These are phyloP conservation scores for Jaculus jaculus DNA, from an alignment of 2,113 vertebrate species.

Conservation along the genomic window DNA sequence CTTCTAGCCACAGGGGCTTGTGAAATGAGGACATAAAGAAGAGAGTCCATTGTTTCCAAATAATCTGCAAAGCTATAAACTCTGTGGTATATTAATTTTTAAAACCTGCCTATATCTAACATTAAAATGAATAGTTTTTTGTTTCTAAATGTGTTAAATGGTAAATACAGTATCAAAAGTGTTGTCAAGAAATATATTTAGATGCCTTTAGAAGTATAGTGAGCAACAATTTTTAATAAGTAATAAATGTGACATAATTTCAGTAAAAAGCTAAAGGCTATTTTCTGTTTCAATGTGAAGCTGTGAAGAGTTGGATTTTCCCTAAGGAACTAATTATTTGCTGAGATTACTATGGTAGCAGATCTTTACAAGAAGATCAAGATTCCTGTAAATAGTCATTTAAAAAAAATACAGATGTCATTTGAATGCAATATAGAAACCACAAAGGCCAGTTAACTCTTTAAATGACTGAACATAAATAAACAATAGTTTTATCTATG, in stretches of 20 bases:
- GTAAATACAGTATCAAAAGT: neutral
- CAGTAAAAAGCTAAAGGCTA: slow-evolving; percentile 50
- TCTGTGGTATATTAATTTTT: slow-evolving; percentile 4
- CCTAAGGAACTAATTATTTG: slow-evolving; percentile 83
- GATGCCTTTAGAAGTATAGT: neutral
- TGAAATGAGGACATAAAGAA: neutral
- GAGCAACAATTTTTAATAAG: neutral
- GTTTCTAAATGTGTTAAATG: slow-evolving; percentile 29
- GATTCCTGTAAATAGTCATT: slow-evolving; percentile 71
- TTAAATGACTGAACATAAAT: neutral
- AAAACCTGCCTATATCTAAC: neutral
- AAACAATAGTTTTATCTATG: slow-evolving; percentile 18
- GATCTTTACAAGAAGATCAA: slow-evolving; percentile 68
- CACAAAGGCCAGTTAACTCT: neutral
- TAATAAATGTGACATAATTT: slow-evolving; percentile 31
- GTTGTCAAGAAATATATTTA: slow-evolving; percentile 14
- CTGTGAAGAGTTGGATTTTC: slow-evolving; percentile 72
- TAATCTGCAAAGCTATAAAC: slow-evolving; percentile 1
- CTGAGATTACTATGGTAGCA: slow-evolving; percentile 78
- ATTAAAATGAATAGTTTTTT: slow-evolving; percentile 34
- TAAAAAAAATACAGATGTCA: neutral
- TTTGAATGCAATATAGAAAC: slow-evolving; percentile 33
- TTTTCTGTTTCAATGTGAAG: slow-evolving; percentile 74
- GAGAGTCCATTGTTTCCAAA: neutral
- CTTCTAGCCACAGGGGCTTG: neutral